A percentile compares a stretch with the other conserved stretches of the same genome.
Evolutionary conservation across 2,113 vertebrate genomes (phyloP).

Genomic region (Edolisoma coerulescens): DNA sequence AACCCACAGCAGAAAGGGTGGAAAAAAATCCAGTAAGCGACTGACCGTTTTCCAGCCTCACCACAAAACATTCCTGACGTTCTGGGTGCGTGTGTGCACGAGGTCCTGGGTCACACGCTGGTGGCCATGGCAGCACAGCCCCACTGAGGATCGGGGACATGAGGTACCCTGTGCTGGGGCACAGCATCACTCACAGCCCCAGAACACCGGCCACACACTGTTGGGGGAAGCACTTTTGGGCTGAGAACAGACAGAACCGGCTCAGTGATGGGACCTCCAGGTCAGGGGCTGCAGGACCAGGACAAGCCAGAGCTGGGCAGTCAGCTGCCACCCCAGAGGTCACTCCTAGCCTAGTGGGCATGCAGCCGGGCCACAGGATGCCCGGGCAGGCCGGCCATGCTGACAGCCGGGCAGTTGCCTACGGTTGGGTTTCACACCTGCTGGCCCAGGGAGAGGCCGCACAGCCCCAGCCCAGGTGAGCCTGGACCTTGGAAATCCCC

Average conservation of each 20-base stretch:
- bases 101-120: background rate
- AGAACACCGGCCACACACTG: rapidly evolving
- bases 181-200: background rate
- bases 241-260: background rate
- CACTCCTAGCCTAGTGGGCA: background rate
- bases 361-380: rapidly evolving
- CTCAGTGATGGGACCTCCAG: background rate
- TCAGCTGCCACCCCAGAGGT: background rate
- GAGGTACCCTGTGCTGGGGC: rapidly evolving
- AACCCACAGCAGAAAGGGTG: slow-evolving; percentile 4
- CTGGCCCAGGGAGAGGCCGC: background rate
- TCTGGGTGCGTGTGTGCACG: background rate
- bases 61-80: background rate
- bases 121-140: rapidly evolving
- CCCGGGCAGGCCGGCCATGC: background rate
- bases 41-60: slow-evolving; percentile 13
- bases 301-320: background rate
- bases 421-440: background rate
- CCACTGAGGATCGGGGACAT: rapidly evolving
- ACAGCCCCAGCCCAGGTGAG: background rate
- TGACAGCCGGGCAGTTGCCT: rapidly evolving
- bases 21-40: background rate
- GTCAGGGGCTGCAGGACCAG: background rate
- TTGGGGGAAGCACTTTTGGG: background rate
- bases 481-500: slow-evolving; percentile 9